These are phyloP conservation scores for Tauraco hartlaubi DNA, from an alignment of 2,797 vertebrate species.

Conservation along the genomic window DNA sequence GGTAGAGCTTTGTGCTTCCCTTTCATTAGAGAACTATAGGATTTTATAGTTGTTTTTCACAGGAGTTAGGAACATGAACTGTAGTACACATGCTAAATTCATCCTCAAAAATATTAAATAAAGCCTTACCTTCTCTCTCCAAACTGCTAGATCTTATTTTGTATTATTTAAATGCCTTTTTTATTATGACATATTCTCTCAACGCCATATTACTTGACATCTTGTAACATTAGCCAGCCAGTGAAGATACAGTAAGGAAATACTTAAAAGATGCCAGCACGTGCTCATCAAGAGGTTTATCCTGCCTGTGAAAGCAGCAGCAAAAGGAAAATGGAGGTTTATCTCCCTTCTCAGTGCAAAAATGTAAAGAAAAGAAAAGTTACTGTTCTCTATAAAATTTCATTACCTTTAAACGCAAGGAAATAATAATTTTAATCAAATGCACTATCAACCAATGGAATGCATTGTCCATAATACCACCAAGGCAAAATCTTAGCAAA, in stretches of 20 bases:
- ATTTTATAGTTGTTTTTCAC: conserved; percentile 21
- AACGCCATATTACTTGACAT: neutral
- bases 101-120: neutral
- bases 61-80: neutral
- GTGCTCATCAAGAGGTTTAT: neutral
- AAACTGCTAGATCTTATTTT: neutral
- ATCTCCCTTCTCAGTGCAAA: neutral
- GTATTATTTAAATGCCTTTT: neutral
- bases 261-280: neutral
- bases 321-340: neutral
- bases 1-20: neutral
- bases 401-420: neutral
- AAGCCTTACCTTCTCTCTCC: neutral
- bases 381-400: neutral
- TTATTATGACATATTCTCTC: neutral
- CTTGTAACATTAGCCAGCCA: neutral
- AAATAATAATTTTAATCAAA: neutral
- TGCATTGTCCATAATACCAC: neutral
- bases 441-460: neutral
- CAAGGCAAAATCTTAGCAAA: neutral
- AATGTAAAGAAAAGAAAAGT: neutral
- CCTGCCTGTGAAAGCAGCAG: neutral
- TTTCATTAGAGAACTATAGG: neutral
- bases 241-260: neutral
- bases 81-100: neutral